Evolutionary conservation across 2,888 invertebrate genomes (phyloP).

Genomic region (Drosophila maculinotata): DNA sequence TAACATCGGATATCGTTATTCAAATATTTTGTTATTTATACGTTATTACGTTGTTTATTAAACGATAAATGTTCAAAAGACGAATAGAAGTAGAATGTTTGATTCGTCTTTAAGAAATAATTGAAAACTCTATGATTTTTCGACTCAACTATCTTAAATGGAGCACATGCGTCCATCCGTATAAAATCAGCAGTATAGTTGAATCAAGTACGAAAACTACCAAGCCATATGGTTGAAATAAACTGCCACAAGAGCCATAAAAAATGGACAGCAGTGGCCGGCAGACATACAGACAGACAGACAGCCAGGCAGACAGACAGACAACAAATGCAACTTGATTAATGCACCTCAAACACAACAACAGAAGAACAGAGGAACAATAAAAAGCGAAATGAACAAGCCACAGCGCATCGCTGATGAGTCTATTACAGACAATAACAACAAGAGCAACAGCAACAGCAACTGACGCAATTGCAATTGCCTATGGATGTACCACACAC

Average conservation of each 20-base stretch:
- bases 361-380: slow-evolving; percentile 23
- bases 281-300: slow-evolving; percentile 14
- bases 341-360: slow-evolving; percentile 66
- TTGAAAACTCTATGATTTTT: too few relatives aligned
- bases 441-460: slow-evolving; percentile 46
- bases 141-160: too few relatives aligned
- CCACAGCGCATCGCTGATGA: slow-evolving; percentile 62
- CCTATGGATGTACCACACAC: slow-evolving; percentile 5
- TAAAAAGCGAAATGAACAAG: slow-evolving; percentile 60
- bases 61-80: too few relatives aligned
- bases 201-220: slow-evolving; percentile 20
- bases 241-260: slow-evolving; percentile 45
- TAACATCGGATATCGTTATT: too few relatives aligned
- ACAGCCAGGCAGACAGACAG: neutral
- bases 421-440: slow-evolving; percentile 71
- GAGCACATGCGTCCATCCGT: neutral
- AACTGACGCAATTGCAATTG: slow-evolving; percentile 58
- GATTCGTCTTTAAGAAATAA: too few relatives aligned
- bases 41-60: too few relatives aligned
- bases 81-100: too few relatives aligned
- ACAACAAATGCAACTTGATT: slow-evolving; percentile 70
- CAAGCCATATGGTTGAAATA: slow-evolving; percentile 26
- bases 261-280: slow-evolving; percentile 39
- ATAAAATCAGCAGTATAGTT: slow-evolving; percentile 13
- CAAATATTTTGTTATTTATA: too few relatives aligned